A percentile compares a stretch with the other conserved stretches of the same genome.
Conservation (phyloP, 92 coral and sea anemone species). For the Epizoanthus illoricatus region DNA sequence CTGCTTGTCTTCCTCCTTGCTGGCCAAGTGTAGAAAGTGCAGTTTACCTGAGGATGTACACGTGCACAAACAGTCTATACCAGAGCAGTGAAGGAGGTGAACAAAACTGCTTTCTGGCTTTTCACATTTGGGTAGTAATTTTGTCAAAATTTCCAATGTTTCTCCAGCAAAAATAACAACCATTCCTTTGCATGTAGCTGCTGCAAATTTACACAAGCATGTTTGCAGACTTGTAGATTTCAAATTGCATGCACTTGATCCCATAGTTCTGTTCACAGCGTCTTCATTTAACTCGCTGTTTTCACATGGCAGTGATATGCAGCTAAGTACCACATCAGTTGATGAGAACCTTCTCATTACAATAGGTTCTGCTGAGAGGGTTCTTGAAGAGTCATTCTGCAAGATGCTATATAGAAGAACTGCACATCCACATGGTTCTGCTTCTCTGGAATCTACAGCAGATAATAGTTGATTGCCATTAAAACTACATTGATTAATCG, state of each 20-base stretch:
- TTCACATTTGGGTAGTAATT: conserved; percentile 50
- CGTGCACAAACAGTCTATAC: conserved; percentile 87
- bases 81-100: conserved; percentile 83
- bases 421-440: conserved; percentile 27
- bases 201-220: conserved; percentile 55
- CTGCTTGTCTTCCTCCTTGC: conserved; percentile 46
- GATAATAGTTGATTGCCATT: background rate
- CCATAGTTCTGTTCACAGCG: background rate
- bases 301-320: conserved; percentile 63
- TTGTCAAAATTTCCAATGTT: conserved; percentile 63
- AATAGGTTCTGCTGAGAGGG: conserved; percentile 45
- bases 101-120: conserved; percentile 35
- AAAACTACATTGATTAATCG: background rate
- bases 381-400: conserved; percentile 33
- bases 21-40: conserved; percentile 69
- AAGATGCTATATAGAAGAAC: conserved; percentile 39
- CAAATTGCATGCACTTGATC: background rate
- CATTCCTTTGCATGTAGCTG: conserved; percentile 55
- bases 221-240: conserved; percentile 15
- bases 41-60: conserved; percentile 74
- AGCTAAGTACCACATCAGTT: conserved; percentile 50
- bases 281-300: conserved; percentile 41
- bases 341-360: conserved; percentile 29
- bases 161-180: conserved; percentile 69
- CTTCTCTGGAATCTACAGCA: background rate